A percentile compares a stretch with the other conserved stretches of the same genome.
These are phyloP conservation scores for Hydropsyche tenuis DNA, from an alignment of 1,140 invertebrate genomes.

Conservation along the genomic window DNA sequence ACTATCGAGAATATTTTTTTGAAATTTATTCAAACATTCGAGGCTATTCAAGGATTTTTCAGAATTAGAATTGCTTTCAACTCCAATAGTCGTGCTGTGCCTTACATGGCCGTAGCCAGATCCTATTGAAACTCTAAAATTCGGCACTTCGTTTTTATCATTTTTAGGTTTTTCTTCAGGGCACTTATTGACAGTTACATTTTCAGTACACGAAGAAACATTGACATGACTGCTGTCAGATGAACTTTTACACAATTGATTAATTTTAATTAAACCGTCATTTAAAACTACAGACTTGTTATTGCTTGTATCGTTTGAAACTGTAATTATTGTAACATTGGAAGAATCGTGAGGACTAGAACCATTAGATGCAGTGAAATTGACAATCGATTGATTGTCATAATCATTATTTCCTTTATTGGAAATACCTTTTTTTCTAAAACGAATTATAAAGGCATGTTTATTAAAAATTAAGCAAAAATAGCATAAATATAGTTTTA, in stretches of 20 bases:
- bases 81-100: conserved; percentile 32
- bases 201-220: neutral
- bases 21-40: neutral
- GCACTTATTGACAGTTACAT: neutral
- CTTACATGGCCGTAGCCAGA: conserved; percentile 40
- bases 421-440: neutral
- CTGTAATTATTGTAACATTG: conserved; percentile 45
- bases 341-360: neutral
- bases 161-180: neutral
- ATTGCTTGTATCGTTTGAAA: conserved; percentile 30
- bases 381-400: neutral
- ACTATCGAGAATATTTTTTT: conserved; percentile 2
- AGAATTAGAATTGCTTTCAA: neutral
- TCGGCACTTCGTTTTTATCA: neutral
- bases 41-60: neutral
- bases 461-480: neutral
- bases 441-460: neutral
- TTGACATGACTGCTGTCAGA: conserved; percentile 5
- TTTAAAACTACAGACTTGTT: neutral
- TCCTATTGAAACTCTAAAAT: conserved; percentile 6
- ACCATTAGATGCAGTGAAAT: too few relatives aligned
- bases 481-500: neutral
- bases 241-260: neutral
- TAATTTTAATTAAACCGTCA: neutral
- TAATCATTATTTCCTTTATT: neutral